phyloP scores from a whole-genome alignment of 2,888 invertebrate genomes.

The Thymelicus lineola region DNA sequence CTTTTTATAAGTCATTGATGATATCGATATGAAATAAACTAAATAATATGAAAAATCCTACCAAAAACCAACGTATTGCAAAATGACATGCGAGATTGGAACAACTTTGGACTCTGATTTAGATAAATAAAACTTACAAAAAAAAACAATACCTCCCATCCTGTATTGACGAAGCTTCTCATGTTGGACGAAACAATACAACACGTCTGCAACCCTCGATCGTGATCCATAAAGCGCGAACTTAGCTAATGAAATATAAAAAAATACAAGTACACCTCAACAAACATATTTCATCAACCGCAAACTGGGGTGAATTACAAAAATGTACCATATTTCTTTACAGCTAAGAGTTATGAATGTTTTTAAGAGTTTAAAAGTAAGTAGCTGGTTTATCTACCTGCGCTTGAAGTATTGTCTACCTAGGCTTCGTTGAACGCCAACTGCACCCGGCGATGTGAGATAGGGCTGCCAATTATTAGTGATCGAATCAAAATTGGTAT shows the following conservation, averaged over 20 bases:
- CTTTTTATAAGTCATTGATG: too few relatives aligned
- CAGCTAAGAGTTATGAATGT: conserved; percentile 36
- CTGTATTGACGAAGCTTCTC: conserved; percentile 79
- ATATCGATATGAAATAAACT: too few relatives aligned
- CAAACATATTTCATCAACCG: conserved; percentile 49
- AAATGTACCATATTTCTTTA: conserved; percentile 43
- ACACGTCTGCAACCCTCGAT: conserved; percentile 76
- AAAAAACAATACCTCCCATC: conserved; percentile 65
- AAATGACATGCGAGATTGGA: background rate
- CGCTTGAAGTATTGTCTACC: conserved; percentile 79
- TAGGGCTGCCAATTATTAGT: conserved; percentile 65
- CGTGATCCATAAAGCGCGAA: conserved; percentile 83
- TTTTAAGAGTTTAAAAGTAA: conserved; percentile 49
- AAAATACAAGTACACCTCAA: conserved; percentile 74
- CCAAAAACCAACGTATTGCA: background rate
- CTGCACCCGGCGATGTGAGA: conserved; percentile 67
- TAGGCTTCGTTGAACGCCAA: conserved; percentile 63
- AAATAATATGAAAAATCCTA: too few relatives aligned
- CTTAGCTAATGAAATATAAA: conserved; percentile 81
- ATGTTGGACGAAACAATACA: conserved; percentile 81
- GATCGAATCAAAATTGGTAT: conserved; percentile 18
- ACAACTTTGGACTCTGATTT: conserved; percentile 15
- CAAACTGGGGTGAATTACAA: background rate
- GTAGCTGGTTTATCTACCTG: conserved; percentile 76
- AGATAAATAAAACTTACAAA: conserved; percentile 45